Evolutionary conservation across 2,113 vertebrate species (phyloP).

Genomic region (Antechinus flavipes): DNA sequence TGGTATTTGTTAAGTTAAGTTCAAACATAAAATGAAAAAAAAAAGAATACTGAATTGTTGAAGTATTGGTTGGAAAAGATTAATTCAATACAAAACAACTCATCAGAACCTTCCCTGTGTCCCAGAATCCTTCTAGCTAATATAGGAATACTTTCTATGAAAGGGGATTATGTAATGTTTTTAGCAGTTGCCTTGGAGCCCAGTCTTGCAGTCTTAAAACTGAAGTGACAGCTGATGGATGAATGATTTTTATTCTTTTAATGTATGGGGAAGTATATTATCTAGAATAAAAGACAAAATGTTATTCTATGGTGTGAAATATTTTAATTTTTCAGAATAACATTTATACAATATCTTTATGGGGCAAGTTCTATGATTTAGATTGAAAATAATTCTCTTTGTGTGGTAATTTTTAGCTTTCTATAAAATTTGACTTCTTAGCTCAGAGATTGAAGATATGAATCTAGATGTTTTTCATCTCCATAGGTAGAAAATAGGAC

Average conservation of each 20-base stretch:
- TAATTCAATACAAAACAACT: not conserved
- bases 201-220: not conserved
- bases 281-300: slow-evolving; percentile 12
- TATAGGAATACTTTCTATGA: not conserved
- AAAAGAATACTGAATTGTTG: too few relatives aligned
- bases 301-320: not conserved
- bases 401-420: slow-evolving; percentile 5
- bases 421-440: slow-evolving; percentile 26
- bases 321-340: not conserved
- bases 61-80: not conserved
- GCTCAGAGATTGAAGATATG: not conserved
- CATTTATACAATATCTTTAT: not conserved
- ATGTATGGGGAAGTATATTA: not conserved
- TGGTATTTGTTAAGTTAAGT: not conserved
- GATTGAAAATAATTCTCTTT: not conserved
- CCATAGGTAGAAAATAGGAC: slow-evolving; percentile 1
- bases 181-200: not conserved
- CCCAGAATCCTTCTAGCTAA: not conserved
- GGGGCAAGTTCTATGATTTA: slow-evolving; percentile 21
- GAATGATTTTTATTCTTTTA: slow-evolving; percentile 9
- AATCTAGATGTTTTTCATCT: slow-evolving; percentile 30
- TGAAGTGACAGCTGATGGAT: slow-evolving; percentile 44
- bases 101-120: not conserved
- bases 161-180: not conserved
- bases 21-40: not conserved